A percentile compares a stretch with the other conserved stretches of the same genome.
Conservation (phyloP, 2,113 vertebrate species). For the Poecile atricapillus region DNA sequence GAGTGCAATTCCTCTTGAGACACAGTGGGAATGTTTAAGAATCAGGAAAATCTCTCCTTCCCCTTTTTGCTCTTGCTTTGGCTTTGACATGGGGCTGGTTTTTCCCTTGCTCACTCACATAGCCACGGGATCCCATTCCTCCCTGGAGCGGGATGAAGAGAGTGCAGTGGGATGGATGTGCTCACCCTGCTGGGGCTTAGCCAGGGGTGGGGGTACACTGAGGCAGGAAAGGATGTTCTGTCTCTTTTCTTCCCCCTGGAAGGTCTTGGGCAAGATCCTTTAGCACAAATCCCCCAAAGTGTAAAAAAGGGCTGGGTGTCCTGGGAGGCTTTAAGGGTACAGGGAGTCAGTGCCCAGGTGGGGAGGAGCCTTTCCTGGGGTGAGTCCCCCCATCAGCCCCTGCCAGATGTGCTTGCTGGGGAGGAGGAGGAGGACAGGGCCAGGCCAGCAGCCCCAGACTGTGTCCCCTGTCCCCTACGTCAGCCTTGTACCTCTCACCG, state of each 20-base stretch:
- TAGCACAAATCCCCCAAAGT: not conserved
- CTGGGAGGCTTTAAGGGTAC: not conserved
- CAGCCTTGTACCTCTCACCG: not conserved
- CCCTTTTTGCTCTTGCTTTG: not conserved
- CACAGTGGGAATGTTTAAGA: not conserved
- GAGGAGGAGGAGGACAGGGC: not conserved
- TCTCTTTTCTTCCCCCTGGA: not conserved
- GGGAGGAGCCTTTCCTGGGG: not conserved
- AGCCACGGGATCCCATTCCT: fast-evolving
- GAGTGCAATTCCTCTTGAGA: not conserved
- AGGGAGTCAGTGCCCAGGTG: no score
- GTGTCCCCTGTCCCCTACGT: fast-evolving
- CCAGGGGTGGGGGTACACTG: fast-evolving
- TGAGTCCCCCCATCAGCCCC: not conserved
- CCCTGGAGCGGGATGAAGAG: not conserved
- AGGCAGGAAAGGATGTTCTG: not conserved
- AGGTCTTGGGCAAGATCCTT: not conserved
- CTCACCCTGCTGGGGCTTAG: no score
- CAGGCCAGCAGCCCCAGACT: not conserved
- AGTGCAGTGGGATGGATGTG: not conserved
- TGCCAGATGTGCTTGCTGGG: not conserved
- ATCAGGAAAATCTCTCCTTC: not conserved
- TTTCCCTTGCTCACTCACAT: not conserved
- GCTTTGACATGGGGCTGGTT: not conserved
- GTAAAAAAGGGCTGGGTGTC: not conserved